Conservation (phyloP, 2,888 invertebrate genomes). For the Troides helena region DNA sequence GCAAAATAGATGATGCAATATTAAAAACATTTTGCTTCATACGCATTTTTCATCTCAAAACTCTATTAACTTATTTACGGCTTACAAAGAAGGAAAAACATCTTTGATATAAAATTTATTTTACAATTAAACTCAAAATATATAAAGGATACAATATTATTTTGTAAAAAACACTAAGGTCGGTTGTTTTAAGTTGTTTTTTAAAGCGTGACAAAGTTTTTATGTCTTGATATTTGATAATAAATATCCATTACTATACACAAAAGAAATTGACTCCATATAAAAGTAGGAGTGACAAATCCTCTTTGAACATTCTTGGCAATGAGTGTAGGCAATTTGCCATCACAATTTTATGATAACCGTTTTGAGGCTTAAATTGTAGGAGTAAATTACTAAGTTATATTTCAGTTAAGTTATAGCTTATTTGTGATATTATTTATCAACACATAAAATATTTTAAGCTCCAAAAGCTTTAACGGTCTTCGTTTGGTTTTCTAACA, state of each 20-base stretch:
- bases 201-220: no score
- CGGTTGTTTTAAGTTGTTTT: no score
- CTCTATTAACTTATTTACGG: conserved; percentile 11
- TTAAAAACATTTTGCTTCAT: conserved; percentile 56
- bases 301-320: conserved; percentile 11
- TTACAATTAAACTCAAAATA: conserved; percentile 1
- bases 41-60: conserved; percentile 19
- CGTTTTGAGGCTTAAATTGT: background rate
- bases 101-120: conserved; percentile 11
- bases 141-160: background rate
- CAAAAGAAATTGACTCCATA: background rate
- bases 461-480: no score
- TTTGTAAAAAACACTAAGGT: background rate
- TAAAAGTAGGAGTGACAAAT: background rate
- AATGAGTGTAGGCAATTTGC: conserved; percentile 9
- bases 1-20: conserved; percentile 54
- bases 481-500: no score
- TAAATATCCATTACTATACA: no score
- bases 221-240: no score
- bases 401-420: no score
- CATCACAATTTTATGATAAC: background rate
- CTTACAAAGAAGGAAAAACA: conserved; percentile 20
- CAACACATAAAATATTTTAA: no score
- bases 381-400: no score
- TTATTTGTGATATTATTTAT: no score